phyloP scores from a whole-genome alignment of 2,797 vertebrate genomes.

The Trematomus bernacchii region DNA sequence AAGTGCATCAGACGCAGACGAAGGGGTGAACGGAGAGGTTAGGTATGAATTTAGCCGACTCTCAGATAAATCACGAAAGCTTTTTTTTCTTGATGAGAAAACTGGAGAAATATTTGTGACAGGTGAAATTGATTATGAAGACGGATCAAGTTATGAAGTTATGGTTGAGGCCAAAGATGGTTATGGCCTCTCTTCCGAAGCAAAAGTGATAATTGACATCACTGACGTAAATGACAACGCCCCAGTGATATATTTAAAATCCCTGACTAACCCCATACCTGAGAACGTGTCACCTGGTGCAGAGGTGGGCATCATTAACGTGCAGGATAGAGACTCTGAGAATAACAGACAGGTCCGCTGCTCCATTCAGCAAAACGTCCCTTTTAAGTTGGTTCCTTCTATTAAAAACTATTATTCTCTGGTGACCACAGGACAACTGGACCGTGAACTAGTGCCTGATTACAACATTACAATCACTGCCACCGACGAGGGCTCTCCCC shows the following conservation, averaged over 20 bases:
- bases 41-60: constrained; percentile 12
- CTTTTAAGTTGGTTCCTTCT: too few species aligned
- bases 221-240: constrained; percentile 78
- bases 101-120: constrained; percentile 59
- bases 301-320: constrained; percentile 33
- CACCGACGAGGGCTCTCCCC: too few species aligned
- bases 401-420: too few species aligned
- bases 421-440: too few species aligned
- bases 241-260: constrained; percentile 28
- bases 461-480: too few species aligned
- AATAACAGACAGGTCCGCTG: too few species aligned
- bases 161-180: constrained; percentile 76
- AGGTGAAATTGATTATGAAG: constrained; percentile 81
- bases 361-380: too few species aligned
- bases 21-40: neutral
- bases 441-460: too few species aligned
- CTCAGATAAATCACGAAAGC: constrained; percentile 43
- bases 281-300: constrained; percentile 40
- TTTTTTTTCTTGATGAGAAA: constrained; percentile 63
- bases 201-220: constrained; percentile 63
- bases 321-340: too few species aligned
- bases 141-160: constrained; percentile 53
- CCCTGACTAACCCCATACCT: constrained; percentile 18
- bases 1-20: neutral
- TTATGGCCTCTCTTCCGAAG: constrained; percentile 54